These are phyloP conservation scores for Plagodis pulveraria DNA, from an alignment of 2,888 invertebrate genomes.

Conservation along the genomic window DNA sequence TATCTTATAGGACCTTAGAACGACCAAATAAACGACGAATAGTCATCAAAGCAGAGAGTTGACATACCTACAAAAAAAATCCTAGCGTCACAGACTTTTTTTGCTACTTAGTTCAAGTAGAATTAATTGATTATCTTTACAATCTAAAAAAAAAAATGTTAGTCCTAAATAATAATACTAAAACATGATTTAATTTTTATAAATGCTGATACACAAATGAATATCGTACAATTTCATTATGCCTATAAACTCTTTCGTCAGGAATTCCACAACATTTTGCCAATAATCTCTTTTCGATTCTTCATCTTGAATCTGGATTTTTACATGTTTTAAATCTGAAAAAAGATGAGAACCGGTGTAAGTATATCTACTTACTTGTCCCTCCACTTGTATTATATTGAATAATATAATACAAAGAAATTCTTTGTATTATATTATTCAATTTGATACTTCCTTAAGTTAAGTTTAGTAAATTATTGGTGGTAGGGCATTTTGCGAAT, in stretches of 20 bases:
- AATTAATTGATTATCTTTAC: neutral
- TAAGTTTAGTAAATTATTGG: too few relatives aligned
- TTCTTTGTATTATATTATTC: too few relatives aligned
- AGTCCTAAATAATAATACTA: too few relatives aligned
- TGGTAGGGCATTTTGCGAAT: too few relatives aligned
- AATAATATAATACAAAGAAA: too few relatives aligned
- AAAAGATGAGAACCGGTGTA: neutral
- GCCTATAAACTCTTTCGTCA: constrained; percentile 55
- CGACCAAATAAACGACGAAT: too few relatives aligned
- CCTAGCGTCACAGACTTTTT: neutral
- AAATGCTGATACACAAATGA: constrained; percentile 57
- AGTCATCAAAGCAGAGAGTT: too few relatives aligned
- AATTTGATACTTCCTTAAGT: too few relatives aligned
- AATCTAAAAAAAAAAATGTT: neutral
- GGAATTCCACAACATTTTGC: constrained; percentile 45
- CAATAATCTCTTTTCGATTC: constrained; percentile 53
- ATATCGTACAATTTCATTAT: constrained; percentile 63
- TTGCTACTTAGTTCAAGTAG: neutral
- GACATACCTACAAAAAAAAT: too few relatives aligned
- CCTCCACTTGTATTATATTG: too few relatives aligned
- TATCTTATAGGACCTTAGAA: too few relatives aligned
- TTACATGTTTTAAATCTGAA: constrained; percentile 66
- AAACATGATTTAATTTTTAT: constrained; percentile 63
- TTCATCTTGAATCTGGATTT: constrained; percentile 68
- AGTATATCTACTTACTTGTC: too few relatives aligned